Base-by-base conservation (phyloP, 2,797 vertebrate species). In the Neopelma chrysocephalum region DNA sequence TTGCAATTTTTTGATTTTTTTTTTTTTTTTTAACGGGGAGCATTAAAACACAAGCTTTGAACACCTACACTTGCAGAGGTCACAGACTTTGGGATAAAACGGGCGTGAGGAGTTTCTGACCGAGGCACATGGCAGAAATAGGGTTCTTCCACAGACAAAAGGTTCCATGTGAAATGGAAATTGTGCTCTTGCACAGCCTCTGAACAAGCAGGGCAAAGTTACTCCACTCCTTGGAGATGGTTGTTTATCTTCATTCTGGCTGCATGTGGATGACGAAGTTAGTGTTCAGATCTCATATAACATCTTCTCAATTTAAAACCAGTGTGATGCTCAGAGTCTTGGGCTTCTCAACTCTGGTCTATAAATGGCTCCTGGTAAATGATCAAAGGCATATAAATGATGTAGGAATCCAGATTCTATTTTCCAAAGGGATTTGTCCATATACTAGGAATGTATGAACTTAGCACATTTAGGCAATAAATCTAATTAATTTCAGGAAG, bases 381-480 rank as follows among this genome's bases (percentile, higher is more conserved):
- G 87, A 80, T 93, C 82, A 78, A 92, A 72, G 36, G 48, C 23
- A 29, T 57, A 76, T 61, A 80, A 90, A 83, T 78, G 34, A 87
- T 26, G 47, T 65, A 72, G 79, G 50, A 83, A 61, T 21, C 34
- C 36, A 92, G 73, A 80, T 81, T 84, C 71, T 87, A 5, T 77
- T 96, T 96, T 90, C 69, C 76, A 85, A 82, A 80, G 79, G 57
- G 56, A 68, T 90, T 92, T 89, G 43, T 58, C 68, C 18, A 13
- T 85, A 4, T 68, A 89, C 68, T 85, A 87, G 32, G 48, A 81
- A 75, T 43, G 53, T 31, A 56, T 86, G 65, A 82, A 85, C 75
- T 89, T 89, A 73, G 58, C 40, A 73, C 66, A 62, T 78, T 69
- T 57, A 68, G 60, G 75, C 48, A 89, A 90, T 90, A 90, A 87